A percentile compares a stretch with the other conserved stretches of the same genome.
These are phyloP conservation scores for Pitta sordida DNA, from an alignment of 2,113 vertebrate genomes.

Conservation along the genomic window DNA sequence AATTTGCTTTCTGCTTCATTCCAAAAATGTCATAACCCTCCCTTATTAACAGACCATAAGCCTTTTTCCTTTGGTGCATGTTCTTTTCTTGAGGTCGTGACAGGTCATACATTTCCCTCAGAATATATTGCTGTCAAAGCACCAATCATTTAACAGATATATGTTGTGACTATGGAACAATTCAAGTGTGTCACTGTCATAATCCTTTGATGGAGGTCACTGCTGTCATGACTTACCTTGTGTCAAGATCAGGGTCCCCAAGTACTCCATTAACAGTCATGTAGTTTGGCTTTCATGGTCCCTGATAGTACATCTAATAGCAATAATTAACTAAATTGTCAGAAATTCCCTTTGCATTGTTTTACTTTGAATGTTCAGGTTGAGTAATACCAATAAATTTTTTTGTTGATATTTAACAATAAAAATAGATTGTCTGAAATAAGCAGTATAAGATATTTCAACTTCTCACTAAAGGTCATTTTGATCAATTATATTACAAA, in stretches of 20 bases:
- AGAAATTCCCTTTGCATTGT: neutral
- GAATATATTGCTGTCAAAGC: constrained; percentile 15
- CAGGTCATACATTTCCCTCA: neutral
- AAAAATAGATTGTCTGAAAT: neutral
- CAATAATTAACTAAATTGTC: neutral
- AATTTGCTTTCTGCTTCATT: neutral
- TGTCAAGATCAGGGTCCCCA: neutral
- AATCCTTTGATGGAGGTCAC: neutral
- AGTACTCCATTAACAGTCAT: neutral
- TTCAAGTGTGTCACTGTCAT: neutral
- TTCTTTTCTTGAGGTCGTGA: constrained; percentile 21
- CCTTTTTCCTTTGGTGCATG: neutral
- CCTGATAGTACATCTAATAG: neutral
- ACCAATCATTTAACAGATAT: neutral
- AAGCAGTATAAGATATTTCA: neutral
- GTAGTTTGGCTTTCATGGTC: neutral
- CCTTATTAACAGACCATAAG: neutral
- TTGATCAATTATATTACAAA: constrained; percentile 18
- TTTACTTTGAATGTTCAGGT: neutral
- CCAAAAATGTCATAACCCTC: constrained; percentile 15
- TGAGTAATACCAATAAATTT: neutral
- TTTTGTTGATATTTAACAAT: neutral
- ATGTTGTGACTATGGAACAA: neutral
- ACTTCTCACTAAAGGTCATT: neutral
- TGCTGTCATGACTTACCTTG: neutral